Evolutionary conservation across 2,888 invertebrate species (phyloP).

Genomic region (Caenorhabditis plicata): DNA sequence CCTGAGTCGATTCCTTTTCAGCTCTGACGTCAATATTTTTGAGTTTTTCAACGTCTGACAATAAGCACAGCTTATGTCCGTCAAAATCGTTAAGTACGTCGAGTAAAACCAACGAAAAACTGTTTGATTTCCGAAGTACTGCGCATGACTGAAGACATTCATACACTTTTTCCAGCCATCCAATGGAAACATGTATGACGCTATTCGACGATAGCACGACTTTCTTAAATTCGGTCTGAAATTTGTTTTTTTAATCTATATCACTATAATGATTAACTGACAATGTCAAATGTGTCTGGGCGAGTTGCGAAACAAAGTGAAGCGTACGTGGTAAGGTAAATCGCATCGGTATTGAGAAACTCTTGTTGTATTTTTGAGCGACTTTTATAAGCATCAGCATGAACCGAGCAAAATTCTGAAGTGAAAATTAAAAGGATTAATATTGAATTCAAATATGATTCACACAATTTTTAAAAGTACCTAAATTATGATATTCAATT

Average conservation of each 20-base stretch:
- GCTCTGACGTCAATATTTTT: conserved; percentile 21
- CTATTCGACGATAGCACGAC: conserved; percentile 72
- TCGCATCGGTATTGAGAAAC: conserved; percentile 55
- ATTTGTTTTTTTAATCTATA: too few relatives aligned
- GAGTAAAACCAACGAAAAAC: conserved; percentile 9
- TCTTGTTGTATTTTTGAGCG: conserved; percentile 47
- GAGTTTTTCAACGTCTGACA: conserved; percentile 44
- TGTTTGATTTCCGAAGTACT: too few relatives aligned
- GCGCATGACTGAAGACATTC: conserved; percentile 74
- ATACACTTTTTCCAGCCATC: conserved; percentile 89
- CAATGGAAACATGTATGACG: conserved; percentile 85
- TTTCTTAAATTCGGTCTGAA: conserved; percentile 45
- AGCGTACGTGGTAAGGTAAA: conserved; percentile 54
- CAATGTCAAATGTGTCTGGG: conserved; percentile 11
- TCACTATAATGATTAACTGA: too few relatives aligned
- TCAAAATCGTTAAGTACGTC: conserved; percentile 39
- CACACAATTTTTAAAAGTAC: too few relatives aligned
- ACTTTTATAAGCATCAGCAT: conserved; percentile 45
- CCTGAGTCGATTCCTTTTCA: too few relatives aligned
- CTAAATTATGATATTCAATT: too few relatives aligned
- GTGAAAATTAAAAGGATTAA: too few relatives aligned
- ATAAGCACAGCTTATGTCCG: conserved; percentile 33
- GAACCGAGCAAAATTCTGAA: conserved; percentile 51
- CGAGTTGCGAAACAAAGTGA: conserved; percentile 32
- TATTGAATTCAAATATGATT: too few relatives aligned